Base-by-base conservation (phyloP, 1,140 invertebrate genomes). In the Lamellibrachia luymesi region DNA sequence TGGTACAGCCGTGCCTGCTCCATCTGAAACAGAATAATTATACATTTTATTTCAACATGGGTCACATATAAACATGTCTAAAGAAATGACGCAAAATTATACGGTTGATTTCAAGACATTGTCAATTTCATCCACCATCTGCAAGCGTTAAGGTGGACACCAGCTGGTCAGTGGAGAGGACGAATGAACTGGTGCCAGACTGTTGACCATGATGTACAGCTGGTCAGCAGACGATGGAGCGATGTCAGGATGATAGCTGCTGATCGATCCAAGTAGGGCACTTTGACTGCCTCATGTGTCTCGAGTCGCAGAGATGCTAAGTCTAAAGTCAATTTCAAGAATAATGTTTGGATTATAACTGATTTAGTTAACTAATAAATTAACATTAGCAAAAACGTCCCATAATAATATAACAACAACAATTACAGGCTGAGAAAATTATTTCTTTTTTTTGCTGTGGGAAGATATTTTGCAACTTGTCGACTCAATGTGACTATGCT, bases 1-100 rank as follows among this genome's bases (percentile, higher is more conserved):
- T 95, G 94, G 92, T 96, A 96, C 5, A 90, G 90, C 92, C 94
- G 95, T 8, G 95, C 95, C 92, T 95, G 94, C 13, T 92, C 56
- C 95, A 96, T 95, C 95, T 96, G 94, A 80, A 80, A 80, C 64
- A 56, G 6, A 56, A 56, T 7, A 56, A 13, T 56, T 22, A 80
- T 22, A 80, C 64, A 80, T 80, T 22, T 80, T 80, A 80, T 22
- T 13, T 94, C 93, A 56, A 94, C 51, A 93, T 52, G 25, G n/a
- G 56, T 25, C 25, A 90, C 91, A 92, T n/a, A 93, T 50, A 25
- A 10, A 92, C n/a, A 92, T n/a, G 22, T 51, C n/a, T 80, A 80
- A 52, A 2, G 22, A 4, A 92, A n/a, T 92, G n/a, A 51, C 50
- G 2, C 49, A 10, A 38, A 64, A 38, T n/a, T 5, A 64, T 51